Percentiles rank a stretch among this genome's conserved stretches.
Conservation (phyloP, 2,888 invertebrate genomes). For the Ochlodes sylvanus region DNA sequence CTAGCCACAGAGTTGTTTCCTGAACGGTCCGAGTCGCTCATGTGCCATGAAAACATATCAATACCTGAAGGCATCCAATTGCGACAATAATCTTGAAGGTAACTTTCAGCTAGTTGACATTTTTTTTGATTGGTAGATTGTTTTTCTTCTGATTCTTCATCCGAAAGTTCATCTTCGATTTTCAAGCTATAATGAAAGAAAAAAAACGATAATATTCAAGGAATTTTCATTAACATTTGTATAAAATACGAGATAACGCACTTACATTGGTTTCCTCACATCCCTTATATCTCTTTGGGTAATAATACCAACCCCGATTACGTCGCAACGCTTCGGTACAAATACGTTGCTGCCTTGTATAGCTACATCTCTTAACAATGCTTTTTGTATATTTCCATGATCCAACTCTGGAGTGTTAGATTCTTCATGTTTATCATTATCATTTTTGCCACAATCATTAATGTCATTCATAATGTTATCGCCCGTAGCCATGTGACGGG, state of each 20-base stretch:
- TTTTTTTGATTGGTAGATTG: conserved; percentile 48
- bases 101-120: conserved; percentile 67
- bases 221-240: background rate
- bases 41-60: conserved; percentile 60
- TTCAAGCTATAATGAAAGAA: conserved; percentile 55
- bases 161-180: conserved; percentile 55
- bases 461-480: conserved; percentile 51
- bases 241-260: conserved; percentile 29
- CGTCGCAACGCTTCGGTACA: conserved; percentile 59
- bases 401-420: conserved; percentile 53
- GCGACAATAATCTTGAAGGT: conserved; percentile 65
- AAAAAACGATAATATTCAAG: conserved; percentile 1
- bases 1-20: conserved; percentile 52
- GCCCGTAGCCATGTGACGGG: conserved; percentile 47
- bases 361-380: conserved; percentile 56
- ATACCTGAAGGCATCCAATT: conserved; percentile 61
- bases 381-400: conserved; percentile 44
- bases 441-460: conserved; percentile 54
- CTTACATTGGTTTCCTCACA: conserved; percentile 64
- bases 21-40: conserved; percentile 60
- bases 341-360: conserved; percentile 60
- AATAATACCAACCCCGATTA: conserved; percentile 66
- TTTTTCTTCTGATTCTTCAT: conserved; percentile 57
- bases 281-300: conserved; percentile 60
- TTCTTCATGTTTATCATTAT: conserved; percentile 43